These are phyloP conservation scores for Pemphredon lugubris DNA, from an alignment of 2,888 invertebrate genomes.

Conservation along the genomic window DNA sequence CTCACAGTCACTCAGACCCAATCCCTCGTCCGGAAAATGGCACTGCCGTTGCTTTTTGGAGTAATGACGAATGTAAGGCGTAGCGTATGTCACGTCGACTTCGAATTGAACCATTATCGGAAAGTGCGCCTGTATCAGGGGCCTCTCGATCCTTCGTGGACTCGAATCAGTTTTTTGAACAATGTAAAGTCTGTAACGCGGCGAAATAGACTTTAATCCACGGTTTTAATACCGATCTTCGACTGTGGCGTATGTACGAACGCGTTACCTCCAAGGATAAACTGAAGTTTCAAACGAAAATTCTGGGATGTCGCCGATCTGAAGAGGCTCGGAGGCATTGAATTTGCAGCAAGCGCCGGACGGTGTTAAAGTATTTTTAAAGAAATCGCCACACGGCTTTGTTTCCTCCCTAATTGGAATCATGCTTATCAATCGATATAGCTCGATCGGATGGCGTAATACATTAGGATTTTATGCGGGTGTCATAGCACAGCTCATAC, in stretches of 20 bases:
- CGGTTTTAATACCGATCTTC: not conserved
- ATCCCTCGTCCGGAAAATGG: conserved; percentile 86
- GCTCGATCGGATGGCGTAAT: too few species aligned
- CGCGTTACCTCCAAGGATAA: conserved; percentile 54
- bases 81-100: conserved; percentile 45
- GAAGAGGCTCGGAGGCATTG: conserved; percentile 14
- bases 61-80: conserved; percentile 72
- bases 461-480: too few species aligned
- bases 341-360: conserved; percentile 60
- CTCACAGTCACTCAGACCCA: conserved; percentile 55
- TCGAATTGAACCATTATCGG: conserved; percentile 32
- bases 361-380: conserved; percentile 36
- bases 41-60: conserved; percentile 86
- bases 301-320: conserved; percentile 14
- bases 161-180: not conserved
- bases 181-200: conserved; percentile 44
- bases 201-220: not conserved
- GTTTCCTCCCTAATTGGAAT: conserved; percentile 22
- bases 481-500: too few species aligned
- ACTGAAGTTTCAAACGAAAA: conserved; percentile 39
- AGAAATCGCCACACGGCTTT: conserved; percentile 29
- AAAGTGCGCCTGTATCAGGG: conserved; percentile 8
- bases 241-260: too few species aligned
- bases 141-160: conserved; percentile 26
- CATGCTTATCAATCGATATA: too few species aligned